Base-by-base conservation (phyloP, 2,797 vertebrate species). In the Clarias laeviceps region DNA sequence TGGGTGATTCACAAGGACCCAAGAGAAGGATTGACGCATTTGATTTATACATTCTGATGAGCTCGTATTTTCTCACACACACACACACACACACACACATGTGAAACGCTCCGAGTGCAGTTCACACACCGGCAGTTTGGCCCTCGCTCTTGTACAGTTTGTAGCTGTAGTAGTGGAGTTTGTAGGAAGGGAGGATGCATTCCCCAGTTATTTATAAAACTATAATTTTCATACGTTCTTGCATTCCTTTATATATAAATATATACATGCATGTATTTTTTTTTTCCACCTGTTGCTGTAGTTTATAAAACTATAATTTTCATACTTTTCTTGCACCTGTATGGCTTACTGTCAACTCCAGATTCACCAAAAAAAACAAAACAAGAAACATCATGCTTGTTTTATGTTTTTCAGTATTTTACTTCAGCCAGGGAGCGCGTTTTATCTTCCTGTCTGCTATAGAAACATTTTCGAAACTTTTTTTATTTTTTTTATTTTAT, bases 401-500 rank as follows among this genome's bases (percentile, higher is more conserved):
- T 77, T 87, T 32, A 62, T 86, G 50, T 59, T 59, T 61, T 82
- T 68, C 89, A 90, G 89, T 89, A 85, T 90, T 91, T 89, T 87
- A 62, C 90, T 92, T 92, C 90, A 90, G 62, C 57, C 56, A 56
- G 11, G 73, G 72, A 84, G 82, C 17, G 7, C 40, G 37, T 76
- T 81, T 66, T 74, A 29, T 64, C 68, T 82, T 73, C n/a, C 45
- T 80, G 32, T 68, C 37, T 66, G 68, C 69, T 74, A 84, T 74
- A 80, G 45, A 79, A 73, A 72, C 5, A 4, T 7, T 68, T 11
- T 61, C 57, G 11, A 45, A 4, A 37, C 7, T 24, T 37, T 5
- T 37, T 20, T 37, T n/a, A 50, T 24, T 87, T 64, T 65, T 88
- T 74, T 11, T 34, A 6, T 62, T 24, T 88, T 68, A 65, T 88